phyloP scores from a whole-genome alignment of 2,113 vertebrate species.

The Theristicus caerulescens region DNA sequence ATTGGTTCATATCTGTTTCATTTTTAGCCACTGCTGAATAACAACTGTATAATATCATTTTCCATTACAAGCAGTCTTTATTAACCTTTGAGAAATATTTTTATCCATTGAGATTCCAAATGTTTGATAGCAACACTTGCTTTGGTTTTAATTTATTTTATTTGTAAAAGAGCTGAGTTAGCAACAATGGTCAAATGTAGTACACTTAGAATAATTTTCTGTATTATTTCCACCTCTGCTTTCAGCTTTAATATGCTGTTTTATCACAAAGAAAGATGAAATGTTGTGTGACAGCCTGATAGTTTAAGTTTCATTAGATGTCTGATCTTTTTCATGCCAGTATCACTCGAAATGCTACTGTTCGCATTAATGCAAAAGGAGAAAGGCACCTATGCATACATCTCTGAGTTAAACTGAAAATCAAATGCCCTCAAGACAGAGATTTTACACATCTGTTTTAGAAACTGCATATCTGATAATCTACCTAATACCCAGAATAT shows the following conservation, averaged over 20 bases:
- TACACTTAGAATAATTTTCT: neutral
- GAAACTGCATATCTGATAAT: neutral
- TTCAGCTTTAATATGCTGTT: neutral
- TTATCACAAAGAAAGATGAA: neutral
- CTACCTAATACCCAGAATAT: neutral
- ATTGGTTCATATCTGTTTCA: slow-evolving; percentile 11
- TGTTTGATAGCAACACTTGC: neutral
- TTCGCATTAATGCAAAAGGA: neutral
- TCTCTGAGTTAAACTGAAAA: neutral
- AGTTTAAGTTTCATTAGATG: neutral
- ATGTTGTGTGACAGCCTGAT: neutral
- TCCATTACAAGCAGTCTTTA: neutral
- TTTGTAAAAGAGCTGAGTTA: neutral
- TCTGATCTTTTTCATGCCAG: neutral
- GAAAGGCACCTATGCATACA: neutral
- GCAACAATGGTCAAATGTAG: neutral
- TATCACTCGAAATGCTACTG: neutral
- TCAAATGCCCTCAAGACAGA: neutral
- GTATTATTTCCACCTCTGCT: neutral
- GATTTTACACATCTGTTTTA: neutral
- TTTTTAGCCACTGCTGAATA: slow-evolving; percentile 40
- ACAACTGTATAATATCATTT: neutral
- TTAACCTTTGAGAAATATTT: slow-evolving; percentile 14
- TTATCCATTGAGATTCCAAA: neutral
- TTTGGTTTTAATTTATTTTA: neutral